Conservation (phyloP, 1,140 invertebrate species). For the Macrobrachium rosenbergii region DNA sequence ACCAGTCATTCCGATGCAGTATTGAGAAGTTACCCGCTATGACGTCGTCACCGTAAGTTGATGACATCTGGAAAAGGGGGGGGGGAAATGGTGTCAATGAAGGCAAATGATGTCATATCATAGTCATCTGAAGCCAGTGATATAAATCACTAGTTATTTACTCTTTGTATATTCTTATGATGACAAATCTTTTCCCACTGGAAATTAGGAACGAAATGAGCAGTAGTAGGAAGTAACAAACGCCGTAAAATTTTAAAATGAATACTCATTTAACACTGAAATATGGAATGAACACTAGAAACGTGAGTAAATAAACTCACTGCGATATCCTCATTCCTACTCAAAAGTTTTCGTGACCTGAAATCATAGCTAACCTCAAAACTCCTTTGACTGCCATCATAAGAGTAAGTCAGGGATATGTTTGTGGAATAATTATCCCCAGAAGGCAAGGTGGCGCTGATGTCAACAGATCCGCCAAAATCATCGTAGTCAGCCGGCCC, state of each 20-base stretch:
- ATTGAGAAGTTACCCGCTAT: neutral
- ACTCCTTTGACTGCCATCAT: constrained; percentile 13
- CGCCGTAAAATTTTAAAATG: too few relatives aligned
- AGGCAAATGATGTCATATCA: too few relatives aligned
- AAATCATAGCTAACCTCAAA: constrained; percentile 26
- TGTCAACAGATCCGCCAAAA: neutral
- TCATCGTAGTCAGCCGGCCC: neutral
- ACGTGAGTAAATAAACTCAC: neutral
- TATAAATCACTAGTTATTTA: too few relatives aligned
- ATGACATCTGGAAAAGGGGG: neutral
- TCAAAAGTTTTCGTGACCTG: neutral
- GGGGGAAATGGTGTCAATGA: neutral
- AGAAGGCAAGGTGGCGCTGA: constrained; percentile 39
- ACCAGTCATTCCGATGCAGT: neutral
- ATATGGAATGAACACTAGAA: neutral
- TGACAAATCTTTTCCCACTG: too few relatives aligned
- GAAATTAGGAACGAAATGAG: too few relatives aligned
- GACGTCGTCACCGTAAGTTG: neutral
- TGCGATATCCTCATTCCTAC: neutral
- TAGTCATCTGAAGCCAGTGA: neutral
- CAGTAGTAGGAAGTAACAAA: too few relatives aligned
- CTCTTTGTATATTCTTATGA: too few relatives aligned
- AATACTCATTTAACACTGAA: too few relatives aligned
- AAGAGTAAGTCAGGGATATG: constrained; percentile 7
- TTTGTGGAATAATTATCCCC: neutral